These are phyloP conservation scores for Aplysina aerophoba DNA, from an alignment of 37 sponge, comb jelly and placozoan genomes.

Conservation along the genomic window DNA sequence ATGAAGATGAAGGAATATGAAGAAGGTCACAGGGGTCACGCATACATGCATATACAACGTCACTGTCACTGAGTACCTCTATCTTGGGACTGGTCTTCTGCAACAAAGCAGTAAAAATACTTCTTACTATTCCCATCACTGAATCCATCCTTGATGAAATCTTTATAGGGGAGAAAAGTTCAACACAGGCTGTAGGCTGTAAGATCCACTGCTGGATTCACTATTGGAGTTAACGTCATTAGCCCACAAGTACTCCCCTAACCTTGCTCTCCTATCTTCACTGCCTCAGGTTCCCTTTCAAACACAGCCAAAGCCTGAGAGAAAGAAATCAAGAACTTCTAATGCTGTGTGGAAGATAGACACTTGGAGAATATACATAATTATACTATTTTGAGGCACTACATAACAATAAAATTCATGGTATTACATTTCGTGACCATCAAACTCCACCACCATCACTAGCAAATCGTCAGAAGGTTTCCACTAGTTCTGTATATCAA, in stretches of 20 bases:
- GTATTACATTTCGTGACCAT: background rate
- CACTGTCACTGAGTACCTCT: background rate
- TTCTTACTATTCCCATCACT: too few species aligned
- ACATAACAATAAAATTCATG: too few species aligned
- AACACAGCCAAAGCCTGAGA: slow-evolving; percentile 6
- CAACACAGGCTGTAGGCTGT: too few species aligned
- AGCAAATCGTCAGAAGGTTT: too few species aligned
- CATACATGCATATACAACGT: background rate
- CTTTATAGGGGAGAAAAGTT: background rate
- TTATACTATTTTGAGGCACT: too few species aligned
- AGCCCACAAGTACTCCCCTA: background rate
- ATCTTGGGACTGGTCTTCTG: too few species aligned
- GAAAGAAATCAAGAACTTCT: background rate
- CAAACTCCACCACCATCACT: too few species aligned
- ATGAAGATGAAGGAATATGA: background rate
- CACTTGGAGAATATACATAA: too few species aligned
- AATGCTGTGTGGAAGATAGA: background rate
- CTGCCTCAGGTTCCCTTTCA: slow-evolving; percentile 9
- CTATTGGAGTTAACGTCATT: background rate
- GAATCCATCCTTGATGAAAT: background rate
- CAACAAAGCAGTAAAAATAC: too few species aligned
- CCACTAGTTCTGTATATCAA: too few species aligned
- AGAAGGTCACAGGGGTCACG: background rate
- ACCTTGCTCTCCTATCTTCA: slow-evolving; percentile 25
- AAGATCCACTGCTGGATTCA: background rate